Evolutionary conservation across 2,113 vertebrate genomes (phyloP), one percentile per base, ranked within the genome.

Genomic region (Lampris incognitus): DNA sequence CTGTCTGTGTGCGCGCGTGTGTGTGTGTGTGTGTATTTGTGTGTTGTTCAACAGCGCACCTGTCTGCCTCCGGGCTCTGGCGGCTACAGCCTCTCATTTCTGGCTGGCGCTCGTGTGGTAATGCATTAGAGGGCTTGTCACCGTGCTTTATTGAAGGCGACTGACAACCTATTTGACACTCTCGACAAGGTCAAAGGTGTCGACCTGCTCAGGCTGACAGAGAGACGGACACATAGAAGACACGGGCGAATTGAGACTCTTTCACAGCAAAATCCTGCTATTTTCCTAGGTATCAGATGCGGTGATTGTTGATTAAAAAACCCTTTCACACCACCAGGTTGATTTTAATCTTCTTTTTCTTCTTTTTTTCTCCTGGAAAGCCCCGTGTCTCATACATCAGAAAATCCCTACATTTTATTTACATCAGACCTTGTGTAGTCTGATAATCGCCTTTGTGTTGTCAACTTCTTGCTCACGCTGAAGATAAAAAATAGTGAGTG

Each of bases 51-150:
- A 87, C 72, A 81, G 94, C 90, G 91, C 96, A 96, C 95, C 96
- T 96, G 96, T 96, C 95, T 95, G 94, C 95, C 96, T 94, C 63
- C 86, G 92, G 95, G 96, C 95, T 85, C 93, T 85, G 92, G 88
- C 89, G 59, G 85, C 89, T 84, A 74, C 79, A 75, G 87, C 91
- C 93, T 91, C 90, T 94, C 92, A 93, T 94, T 93, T 91, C 90
- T 93, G 94, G 91, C 93, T 93, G 78, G 88, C 92, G 91, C 93
- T 93, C 81, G 90, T 85, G 94, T 87, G 87, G 86, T 93, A 86
- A 92, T 90, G 92, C 92, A 93, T 95, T 94, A 93, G 91, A 89
- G 88, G 92, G 92, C 94, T 94, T 85, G 93, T 95, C 93, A 93
- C 90, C 91, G 93, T 87, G 75, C 92, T 94, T 95, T 94, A 95